A percentile compares a stretch with the other conserved stretches of the same genome.
These are phyloP conservation scores for Falco naumanni DNA, from an alignment of 2,797 vertebrate species.

Conservation along the genomic window DNA sequence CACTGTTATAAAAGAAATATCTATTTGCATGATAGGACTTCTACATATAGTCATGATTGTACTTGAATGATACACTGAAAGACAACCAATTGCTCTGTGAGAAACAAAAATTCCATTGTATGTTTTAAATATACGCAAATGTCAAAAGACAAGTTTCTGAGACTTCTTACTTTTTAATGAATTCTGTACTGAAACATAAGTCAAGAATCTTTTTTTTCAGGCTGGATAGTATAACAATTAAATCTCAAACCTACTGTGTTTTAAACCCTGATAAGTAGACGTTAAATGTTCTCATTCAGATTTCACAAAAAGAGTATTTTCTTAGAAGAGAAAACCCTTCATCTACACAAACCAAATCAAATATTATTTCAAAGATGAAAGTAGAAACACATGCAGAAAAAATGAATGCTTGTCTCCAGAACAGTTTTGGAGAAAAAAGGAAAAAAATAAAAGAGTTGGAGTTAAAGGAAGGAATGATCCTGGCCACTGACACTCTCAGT, in stretches of 20 bases:
- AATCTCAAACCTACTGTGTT: background rate
- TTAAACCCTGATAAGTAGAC: background rate
- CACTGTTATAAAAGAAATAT: background rate
- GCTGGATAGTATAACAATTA: background rate
- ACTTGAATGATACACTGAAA: background rate
- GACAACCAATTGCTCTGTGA: background rate
- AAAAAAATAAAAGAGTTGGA: background rate
- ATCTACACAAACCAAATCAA: background rate
- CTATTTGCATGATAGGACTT: background rate
- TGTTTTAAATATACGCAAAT: background rate
- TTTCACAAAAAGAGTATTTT: background rate
- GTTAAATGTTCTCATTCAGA: background rate
- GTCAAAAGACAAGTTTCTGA: background rate
- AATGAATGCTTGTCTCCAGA: background rate
- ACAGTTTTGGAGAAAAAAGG: accelerated
- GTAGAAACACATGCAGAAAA: background rate
- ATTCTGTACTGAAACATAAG: background rate
- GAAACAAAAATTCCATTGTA: background rate
- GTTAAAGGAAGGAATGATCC: background rate
- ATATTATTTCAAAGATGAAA: background rate
- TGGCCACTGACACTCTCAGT: background rate
- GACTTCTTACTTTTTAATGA: background rate
- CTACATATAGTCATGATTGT: background rate
- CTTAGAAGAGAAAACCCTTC: background rate
- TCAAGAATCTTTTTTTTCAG: background rate